phyloP scores from a whole-genome alignment of 2,113 vertebrate species.

The Gallinago paraguaiae region DNA sequence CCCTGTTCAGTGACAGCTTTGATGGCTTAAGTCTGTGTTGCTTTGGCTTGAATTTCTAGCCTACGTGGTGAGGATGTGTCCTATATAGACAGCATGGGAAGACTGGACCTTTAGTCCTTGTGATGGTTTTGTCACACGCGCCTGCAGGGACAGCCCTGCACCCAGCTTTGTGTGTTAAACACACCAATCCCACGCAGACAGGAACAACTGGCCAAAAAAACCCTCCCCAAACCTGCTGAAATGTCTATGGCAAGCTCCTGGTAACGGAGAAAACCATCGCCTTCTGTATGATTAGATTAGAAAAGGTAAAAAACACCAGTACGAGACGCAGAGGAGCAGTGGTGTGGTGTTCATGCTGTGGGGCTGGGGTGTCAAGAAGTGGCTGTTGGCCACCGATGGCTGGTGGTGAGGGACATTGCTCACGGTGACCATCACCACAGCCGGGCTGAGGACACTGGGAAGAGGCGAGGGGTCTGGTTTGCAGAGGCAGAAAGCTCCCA shows the following conservation, averaged over 20 bases:
- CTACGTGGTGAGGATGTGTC: not conserved
- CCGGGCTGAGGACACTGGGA: not conserved
- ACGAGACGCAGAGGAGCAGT: accelerated
- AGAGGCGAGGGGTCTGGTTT: no score
- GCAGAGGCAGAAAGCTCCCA: not conserved
- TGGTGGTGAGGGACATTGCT: accelerated
- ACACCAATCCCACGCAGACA: not conserved
- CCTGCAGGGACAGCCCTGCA: not conserved
- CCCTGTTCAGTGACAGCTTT: not conserved
- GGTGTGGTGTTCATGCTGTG: not conserved
- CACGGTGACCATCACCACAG: accelerated
- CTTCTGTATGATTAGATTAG: not conserved
- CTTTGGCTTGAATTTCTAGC: not conserved
- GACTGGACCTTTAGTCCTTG: not conserved
- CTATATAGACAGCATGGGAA: accelerated
- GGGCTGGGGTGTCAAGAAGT: not conserved
- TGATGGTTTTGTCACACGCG: not conserved
- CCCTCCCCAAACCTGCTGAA: not conserved
- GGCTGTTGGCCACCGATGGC: not conserved
- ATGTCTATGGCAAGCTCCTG: not conserved
- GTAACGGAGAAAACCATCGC: not conserved
- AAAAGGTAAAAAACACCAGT: not conserved
- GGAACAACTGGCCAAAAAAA: not conserved
- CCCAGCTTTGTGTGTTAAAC: accelerated
- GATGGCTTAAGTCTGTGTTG: not conserved